Conservation (phyloP, 1,140 invertebrate genomes). For the Cephus cinctus region DNA sequence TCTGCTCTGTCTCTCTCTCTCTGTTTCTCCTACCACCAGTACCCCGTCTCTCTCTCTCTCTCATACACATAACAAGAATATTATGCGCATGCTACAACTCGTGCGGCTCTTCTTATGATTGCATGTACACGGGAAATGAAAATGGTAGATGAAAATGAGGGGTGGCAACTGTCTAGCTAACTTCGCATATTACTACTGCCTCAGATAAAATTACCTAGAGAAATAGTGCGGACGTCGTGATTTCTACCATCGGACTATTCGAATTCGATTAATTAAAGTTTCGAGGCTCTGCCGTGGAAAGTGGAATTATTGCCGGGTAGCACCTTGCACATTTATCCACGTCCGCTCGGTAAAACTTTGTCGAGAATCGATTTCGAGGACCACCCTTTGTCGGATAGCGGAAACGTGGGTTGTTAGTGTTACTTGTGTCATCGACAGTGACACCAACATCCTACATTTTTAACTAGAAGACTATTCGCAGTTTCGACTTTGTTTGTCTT, state of each 20-base stretch:
- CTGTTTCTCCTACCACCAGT: background rate
- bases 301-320: slow-evolving; percentile 22
- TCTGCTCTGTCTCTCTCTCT: background rate
- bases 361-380: slow-evolving; percentile 28
- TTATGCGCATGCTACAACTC: too few species aligned
- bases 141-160: background rate
- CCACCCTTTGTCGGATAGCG: background rate
- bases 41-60: too few species aligned
- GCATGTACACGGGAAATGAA: background rate
- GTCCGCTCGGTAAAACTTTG: too few species aligned
- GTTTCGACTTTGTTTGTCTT: too few species aligned
- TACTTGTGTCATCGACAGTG: too few species aligned
- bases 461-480: too few species aligned
- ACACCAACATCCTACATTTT: too few species aligned
- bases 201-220: slow-evolving; percentile 3
- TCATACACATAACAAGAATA: too few species aligned
- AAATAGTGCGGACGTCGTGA: background rate
- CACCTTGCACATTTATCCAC: slow-evolving; percentile 34
- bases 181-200: slow-evolving; percentile 10
- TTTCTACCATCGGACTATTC: too few species aligned
- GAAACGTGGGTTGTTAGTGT: too few species aligned
- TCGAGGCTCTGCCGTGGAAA: slow-evolving; percentile 27
- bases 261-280: slow-evolving; percentile 53
- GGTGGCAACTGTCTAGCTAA: background rate
- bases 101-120: background rate